A percentile compares a stretch with the other conserved stretches of the same genome.
Evolutionary conservation across 2,797 vertebrate genomes (phyloP).

Genomic region (Cossypha dichroa): DNA sequence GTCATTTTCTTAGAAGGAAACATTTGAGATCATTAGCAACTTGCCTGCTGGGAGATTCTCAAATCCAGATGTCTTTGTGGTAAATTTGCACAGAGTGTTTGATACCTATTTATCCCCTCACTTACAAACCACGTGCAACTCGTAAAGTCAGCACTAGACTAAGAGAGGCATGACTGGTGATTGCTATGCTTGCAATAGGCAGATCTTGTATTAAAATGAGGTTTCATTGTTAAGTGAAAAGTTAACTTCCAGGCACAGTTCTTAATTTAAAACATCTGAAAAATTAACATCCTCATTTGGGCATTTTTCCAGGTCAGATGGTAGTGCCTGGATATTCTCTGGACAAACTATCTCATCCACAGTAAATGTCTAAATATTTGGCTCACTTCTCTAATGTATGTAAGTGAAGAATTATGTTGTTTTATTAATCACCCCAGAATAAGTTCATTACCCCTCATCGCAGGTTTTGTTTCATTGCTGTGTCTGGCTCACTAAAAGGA

Average conservation of each 20-base stretch:
- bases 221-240: neutral
- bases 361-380: neutral
- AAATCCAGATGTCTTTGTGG: constrained; percentile 44
- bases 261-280: constrained; percentile 49
- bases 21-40: constrained; percentile 4
- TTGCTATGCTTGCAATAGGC: neutral
- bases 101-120: neutral
- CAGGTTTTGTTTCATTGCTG: neutral
- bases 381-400: neutral
- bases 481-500: neutral
- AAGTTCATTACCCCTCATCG: neutral
- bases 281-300: neutral
- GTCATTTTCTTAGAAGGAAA: constrained; percentile 33
- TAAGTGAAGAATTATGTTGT: neutral
- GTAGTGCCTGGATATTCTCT: neutral
- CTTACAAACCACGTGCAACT: constrained; percentile 16
- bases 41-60: constrained; percentile 24
- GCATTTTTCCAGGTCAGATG: neutral
- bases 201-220: neutral
- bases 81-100: neutral
- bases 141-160: neutral
- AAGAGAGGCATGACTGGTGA: neutral
- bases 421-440: constrained; percentile 1
- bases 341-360: neutral
- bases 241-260: neutral